A percentile compares a stretch with the other conserved stretches of the same genome.
These are phyloP conservation scores for Drosophila conformis DNA, from an alignment of 2,888 invertebrate species.

Conservation along the genomic window DNA sequence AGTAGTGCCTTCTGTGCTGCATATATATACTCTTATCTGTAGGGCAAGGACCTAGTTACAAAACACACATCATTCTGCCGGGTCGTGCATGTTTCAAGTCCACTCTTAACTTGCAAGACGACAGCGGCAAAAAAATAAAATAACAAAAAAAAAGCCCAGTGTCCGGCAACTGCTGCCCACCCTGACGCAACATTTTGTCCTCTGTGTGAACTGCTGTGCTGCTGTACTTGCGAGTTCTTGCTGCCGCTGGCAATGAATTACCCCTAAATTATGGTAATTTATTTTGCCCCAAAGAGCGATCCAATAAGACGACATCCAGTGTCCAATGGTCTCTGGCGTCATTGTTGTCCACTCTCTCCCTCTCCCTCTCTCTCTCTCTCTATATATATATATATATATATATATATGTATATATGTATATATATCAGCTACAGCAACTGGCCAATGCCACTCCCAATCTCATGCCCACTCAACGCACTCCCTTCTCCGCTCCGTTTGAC, in stretches of 20 bases:
- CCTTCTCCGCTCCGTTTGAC: background rate
- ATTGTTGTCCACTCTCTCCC: constrained; percentile 32
- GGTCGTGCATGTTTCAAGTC: constrained; percentile 78
- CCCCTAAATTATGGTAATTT: constrained; percentile 80
- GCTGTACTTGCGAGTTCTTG: constrained; percentile 53
- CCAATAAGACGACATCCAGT: constrained; percentile 64
- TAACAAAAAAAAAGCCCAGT: constrained; percentile 19
- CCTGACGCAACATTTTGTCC: constrained; percentile 16
- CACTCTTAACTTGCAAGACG: constrained; percentile 75
- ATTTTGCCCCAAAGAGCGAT: constrained; percentile 78
- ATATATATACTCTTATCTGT: constrained; percentile 10
- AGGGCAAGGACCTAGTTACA: constrained; percentile 42
- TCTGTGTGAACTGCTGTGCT: constrained; percentile 46
- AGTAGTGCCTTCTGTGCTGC: background rate
- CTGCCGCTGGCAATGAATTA: constrained; percentile 72
- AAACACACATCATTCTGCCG: constrained; percentile 62
- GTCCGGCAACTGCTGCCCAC: constrained; percentile 16
- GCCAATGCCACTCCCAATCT: background rate
- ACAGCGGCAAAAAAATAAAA: background rate
- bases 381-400: background rate
- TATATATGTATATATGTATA: background rate
- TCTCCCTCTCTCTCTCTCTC: background rate
- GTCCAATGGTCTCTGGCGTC: constrained; percentile 53
- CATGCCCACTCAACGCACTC: background rate
- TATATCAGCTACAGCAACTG: background rate